Base-by-base conservation (phyloP, 2,113 vertebrate species). In the Merops nubicus region DNA sequence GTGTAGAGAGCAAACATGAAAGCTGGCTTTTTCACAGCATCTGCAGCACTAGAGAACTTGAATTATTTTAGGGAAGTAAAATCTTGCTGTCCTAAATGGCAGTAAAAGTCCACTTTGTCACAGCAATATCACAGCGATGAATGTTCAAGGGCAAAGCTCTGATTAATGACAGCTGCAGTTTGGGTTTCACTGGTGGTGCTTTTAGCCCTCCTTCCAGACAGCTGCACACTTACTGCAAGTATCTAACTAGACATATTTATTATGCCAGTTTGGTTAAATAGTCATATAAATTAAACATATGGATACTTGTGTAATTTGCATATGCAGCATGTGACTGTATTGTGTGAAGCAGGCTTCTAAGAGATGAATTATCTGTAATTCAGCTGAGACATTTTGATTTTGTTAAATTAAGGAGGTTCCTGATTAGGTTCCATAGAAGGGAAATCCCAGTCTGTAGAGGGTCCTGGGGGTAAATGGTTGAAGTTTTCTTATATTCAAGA, bases 111-210 rank as follows among this genome's bases (percentile, higher is more conserved):
- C 79, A 88, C 85, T 95, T 95, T 94, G 82, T 84, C 85, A 92
- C 72, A 84, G 88, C 83, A 81, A 6, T 78, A 77, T 70, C 85
- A 42, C 47, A 77, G 0, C 64, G 82, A 95, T 95, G 79, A 95
- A 77, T 68, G 76, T 91, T 96, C 90, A 96, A 96, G 93, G 93
- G 75, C 92, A 96, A 81, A 94, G 92, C 93, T 96, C 78, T 96
- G 96, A 95, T 96, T 93, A 92, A 96, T 96, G 93, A 51, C 96
- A 97, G 93, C 95, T 97, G 96, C 95, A 93, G 90, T 88, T 86
- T 34, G 64, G 93, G 94, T 94, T 90, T 88, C 82, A 91, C 50
- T 96, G 82, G 54, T 84, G 87, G 80, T 80, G 93, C 77, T 93
- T 96, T 96, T 91, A 69, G 89, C 82, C 85, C 81, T 96, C 93